Conservation (phyloP, 2,113 vertebrate genomes). For the Vanacampus margaritifer region DNA sequence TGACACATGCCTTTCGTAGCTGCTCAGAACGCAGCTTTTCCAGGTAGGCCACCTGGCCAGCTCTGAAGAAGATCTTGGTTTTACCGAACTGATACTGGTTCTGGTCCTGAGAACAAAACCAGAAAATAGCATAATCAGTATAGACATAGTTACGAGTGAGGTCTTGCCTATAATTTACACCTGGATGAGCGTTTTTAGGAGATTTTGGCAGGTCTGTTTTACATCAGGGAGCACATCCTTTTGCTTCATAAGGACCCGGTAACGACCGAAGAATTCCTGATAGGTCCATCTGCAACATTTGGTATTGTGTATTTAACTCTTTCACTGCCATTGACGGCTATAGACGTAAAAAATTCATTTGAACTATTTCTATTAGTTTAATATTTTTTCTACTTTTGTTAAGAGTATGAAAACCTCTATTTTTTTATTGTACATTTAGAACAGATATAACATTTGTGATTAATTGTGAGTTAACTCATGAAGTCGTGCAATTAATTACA, state of each 20-base stretch:
- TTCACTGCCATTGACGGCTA: too few relatives aligned
- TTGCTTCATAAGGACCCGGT: slow-evolving; percentile 92
- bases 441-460: too few relatives aligned
- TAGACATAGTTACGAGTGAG: background rate
- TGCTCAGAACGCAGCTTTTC: slow-evolving; percentile 94
- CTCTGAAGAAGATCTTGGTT: slow-evolving; percentile 97
- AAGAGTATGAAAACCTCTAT: too few relatives aligned
- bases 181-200: slow-evolving; percentile 85
- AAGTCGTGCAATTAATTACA: too few relatives aligned
- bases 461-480: too few relatives aligned
- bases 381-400: too few relatives aligned
- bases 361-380: too few relatives aligned
- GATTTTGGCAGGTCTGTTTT: slow-evolving; percentile 88
- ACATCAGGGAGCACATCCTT: slow-evolving; percentile 85
- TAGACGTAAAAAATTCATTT: too few relatives aligned
- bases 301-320: background rate
- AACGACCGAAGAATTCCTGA: slow-evolving; percentile 94
- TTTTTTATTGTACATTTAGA: too few relatives aligned
- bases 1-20: slow-evolving; percentile 84
- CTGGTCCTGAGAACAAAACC: slow-evolving; percentile 73
- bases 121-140: background rate
- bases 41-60: slow-evolving; percentile 94
- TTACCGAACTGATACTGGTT: slow-evolving; percentile 96
- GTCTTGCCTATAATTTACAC: slow-evolving; percentile 54
- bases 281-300: slow-evolving; percentile 86